Conservation (phyloP, 2,888 invertebrate genomes). For the Hemithea aestivaria region DNA sequence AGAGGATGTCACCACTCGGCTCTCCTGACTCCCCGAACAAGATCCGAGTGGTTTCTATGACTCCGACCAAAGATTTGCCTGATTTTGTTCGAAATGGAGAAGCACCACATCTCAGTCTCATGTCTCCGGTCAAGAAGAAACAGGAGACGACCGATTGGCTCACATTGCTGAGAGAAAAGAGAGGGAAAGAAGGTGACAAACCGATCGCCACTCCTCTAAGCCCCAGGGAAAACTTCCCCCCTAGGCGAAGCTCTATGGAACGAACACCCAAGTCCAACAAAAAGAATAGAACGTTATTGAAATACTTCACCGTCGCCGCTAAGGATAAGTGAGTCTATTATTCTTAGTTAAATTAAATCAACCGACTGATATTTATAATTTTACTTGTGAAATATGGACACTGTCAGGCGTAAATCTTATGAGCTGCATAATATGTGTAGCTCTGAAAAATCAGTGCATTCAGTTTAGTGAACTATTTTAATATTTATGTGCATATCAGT, state of each 20-base stretch:
- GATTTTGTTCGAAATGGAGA: slow-evolving; percentile 87
- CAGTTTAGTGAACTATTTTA: too few species aligned
- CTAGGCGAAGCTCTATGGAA: slow-evolving; percentile 46
- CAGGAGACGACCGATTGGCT: slow-evolving; percentile 86
- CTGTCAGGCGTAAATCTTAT: too few species aligned
- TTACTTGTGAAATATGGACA: neutral
- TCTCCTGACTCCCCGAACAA: slow-evolving; percentile 44
- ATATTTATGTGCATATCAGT: too few species aligned
- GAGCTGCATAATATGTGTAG: too few species aligned
- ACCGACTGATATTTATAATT: slow-evolving; percentile 34
- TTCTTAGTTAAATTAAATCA: slow-evolving; percentile 4
- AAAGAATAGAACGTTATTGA: slow-evolving; percentile 51
- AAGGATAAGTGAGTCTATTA: slow-evolving; percentile 38
- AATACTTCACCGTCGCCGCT: slow-evolving; percentile 53
- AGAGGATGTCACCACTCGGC: slow-evolving; percentile 36
- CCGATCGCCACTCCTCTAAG: slow-evolving; percentile 34
- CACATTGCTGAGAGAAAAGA: slow-evolving; percentile 56
- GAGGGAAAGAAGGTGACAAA: slow-evolving; percentile 24
- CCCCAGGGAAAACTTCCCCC: slow-evolving; percentile 46
- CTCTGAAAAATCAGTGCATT: too few species aligned
- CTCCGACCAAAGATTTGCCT: slow-evolving; percentile 86
- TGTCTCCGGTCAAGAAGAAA: slow-evolving; percentile 83
- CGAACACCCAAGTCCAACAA: slow-evolving; percentile 41
- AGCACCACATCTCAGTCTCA: slow-evolving; percentile 85
- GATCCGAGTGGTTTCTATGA: slow-evolving; percentile 48